These are phyloP conservation scores for Tuta absoluta DNA, from an alignment of 2,888 invertebrate species.

Conservation along the genomic window DNA sequence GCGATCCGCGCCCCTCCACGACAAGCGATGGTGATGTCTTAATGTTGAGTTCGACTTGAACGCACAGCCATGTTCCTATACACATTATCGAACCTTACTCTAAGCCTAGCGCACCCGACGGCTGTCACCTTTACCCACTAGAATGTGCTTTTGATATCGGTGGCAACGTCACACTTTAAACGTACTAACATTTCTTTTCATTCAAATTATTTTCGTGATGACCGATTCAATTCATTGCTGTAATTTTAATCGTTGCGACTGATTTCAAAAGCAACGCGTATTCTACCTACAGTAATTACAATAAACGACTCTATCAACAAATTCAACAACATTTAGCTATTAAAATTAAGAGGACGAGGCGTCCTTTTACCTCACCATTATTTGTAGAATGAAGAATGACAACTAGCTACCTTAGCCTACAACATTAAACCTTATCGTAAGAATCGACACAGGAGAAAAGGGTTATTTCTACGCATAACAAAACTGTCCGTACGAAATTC, in stretches of 20 bases:
- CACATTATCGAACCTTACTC: slow-evolving; percentile 67
- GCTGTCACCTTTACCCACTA: slow-evolving; percentile 69
- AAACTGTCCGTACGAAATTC: slow-evolving; percentile 11
- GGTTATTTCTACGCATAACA: slow-evolving; percentile 19
- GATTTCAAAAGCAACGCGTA: slow-evolving; percentile 9
- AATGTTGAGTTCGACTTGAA: slow-evolving; percentile 70
- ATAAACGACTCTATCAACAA: slow-evolving; percentile 79
- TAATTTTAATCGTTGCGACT: not conserved
- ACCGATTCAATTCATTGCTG: not conserved
- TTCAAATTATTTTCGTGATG: not conserved
- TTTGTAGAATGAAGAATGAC: slow-evolving; percentile 55
- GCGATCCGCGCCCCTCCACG: slow-evolving; percentile 49
- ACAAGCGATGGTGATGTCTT: slow-evolving; percentile 55
- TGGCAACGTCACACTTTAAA: not conserved
- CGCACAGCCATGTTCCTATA: slow-evolving; percentile 76
- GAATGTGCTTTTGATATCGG: slow-evolving; percentile 25
- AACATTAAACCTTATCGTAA: slow-evolving; percentile 63
- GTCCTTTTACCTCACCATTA: slow-evolving; percentile 41
- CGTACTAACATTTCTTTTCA: not conserved
- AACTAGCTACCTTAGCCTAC: slow-evolving; percentile 70
- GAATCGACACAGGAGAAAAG: slow-evolving; percentile 34
- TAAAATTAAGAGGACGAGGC: slow-evolving; percentile 72
- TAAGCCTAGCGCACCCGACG: slow-evolving; percentile 65
- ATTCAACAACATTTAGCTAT: slow-evolving; percentile 81
- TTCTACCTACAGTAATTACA: slow-evolving; percentile 69